Percentiles rank a stretch among this genome's conserved stretches.
These are phyloP conservation scores for Neomorphus geoffroyi DNA, from an alignment of 2,797 vertebrate species.

Conservation along the genomic window DNA sequence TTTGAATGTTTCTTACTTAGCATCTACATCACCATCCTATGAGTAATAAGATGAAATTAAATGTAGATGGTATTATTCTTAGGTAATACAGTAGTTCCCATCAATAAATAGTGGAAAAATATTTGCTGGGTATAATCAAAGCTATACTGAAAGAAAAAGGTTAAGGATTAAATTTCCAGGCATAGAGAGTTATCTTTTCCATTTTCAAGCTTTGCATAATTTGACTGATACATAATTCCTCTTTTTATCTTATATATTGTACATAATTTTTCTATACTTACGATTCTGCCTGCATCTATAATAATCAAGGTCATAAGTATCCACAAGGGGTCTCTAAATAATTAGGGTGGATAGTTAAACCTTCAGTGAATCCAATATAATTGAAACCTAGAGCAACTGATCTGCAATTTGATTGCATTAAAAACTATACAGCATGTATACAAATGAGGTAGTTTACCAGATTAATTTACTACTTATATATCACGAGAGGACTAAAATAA, in stretches of 20 bases:
- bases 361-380: not conserved
- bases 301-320: not conserved
- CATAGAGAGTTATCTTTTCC: not conserved
- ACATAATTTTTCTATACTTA: not conserved
- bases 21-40: not conserved
- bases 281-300: not conserved
- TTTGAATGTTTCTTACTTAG: not conserved
- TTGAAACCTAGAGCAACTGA: not conserved
- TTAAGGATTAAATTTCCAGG: not conserved
- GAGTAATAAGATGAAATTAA: not conserved
- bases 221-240: not conserved
- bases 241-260: not conserved
- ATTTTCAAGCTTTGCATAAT: not conserved
- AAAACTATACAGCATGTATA: not conserved
- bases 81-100: not conserved
- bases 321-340: constrained; percentile 13
- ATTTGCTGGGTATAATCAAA: not conserved
- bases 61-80: not conserved
- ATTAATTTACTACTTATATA: not conserved
- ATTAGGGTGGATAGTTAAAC: constrained; percentile 10
- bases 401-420: not conserved
- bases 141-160: not conserved
- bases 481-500: not conserved
- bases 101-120: not conserved
- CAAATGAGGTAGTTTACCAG: not conserved